Conservation (phyloP, 30 jellyfish, hydroid and myxozoan species). For the Sanderia malayensis region DNA sequence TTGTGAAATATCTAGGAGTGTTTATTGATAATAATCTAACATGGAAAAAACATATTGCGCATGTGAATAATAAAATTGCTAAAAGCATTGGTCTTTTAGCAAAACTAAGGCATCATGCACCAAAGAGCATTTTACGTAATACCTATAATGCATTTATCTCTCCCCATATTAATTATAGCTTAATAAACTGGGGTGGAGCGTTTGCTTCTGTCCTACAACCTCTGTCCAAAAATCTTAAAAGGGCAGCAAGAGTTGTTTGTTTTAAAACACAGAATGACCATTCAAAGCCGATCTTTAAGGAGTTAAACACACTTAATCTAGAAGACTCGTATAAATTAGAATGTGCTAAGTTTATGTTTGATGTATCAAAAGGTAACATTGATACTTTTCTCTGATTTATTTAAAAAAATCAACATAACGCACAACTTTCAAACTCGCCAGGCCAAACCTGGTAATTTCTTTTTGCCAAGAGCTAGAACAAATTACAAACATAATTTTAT, state of each 20-base stretch:
- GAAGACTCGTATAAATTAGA: constrained; percentile 32
- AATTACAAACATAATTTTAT: no score
- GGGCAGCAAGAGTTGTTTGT: constrained; percentile 8
- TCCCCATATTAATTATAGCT: no score
- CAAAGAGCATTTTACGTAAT: neutral
- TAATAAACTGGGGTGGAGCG: constrained; percentile 24
- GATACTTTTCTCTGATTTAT: neutral
- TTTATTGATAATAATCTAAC: constrained; percentile 12
- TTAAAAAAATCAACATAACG: neutral
- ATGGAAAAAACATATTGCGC: constrained; percentile 13
- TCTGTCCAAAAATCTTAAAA: constrained; percentile 1
- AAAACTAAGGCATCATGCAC: constrained; percentile 22
- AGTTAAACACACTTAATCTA: constrained; percentile 3
- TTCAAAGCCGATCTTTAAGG: constrained; percentile 10
- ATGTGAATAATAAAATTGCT: constrained; percentile 10
- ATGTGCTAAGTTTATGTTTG: constrained; percentile 24
- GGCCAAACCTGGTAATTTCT: constrained; percentile 17
- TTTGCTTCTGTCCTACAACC: neutral
- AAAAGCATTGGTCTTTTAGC: constrained; percentile 20
- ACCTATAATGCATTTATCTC: constrained; percentile 18
- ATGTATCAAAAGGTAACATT: constrained; percentile 4
- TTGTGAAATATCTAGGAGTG: constrained; percentile 19
- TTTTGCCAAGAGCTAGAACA: constrained; percentile 1
- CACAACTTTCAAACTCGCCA: constrained; percentile 10
- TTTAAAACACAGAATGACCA: constrained; percentile 5